These are phyloP conservation scores for Polymixis lichenea DNA, from an alignment of 2,888 invertebrate species.

Conservation along the genomic window DNA sequence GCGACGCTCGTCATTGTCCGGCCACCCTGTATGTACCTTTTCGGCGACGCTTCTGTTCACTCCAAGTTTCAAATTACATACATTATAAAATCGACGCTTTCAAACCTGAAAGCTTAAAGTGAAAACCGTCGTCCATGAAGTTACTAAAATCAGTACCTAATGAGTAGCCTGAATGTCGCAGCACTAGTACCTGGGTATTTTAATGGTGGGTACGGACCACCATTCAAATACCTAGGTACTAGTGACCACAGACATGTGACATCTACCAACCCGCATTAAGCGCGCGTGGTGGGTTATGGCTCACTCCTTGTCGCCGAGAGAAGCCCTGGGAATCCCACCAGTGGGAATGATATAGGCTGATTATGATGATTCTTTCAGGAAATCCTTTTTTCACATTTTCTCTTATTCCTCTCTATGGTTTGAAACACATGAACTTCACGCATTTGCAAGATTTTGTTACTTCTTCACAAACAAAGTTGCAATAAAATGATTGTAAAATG, in stretches of 20 bases:
- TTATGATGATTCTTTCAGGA: neutral
- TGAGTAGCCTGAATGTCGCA: too few relatives aligned
- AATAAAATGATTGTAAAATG: conserved; percentile 24
- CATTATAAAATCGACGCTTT: neutral
- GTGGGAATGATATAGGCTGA: too few relatives aligned
- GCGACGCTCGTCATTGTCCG: too few relatives aligned
- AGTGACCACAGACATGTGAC: too few relatives aligned
- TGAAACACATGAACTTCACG: neutral
- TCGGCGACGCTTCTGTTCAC: neutral
- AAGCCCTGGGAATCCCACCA: too few relatives aligned
- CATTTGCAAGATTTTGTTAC: conserved; percentile 9
- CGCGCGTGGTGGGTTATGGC: too few relatives aligned
- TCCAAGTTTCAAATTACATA: neutral
- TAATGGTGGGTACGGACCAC: too few relatives aligned
- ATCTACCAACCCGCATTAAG: too few relatives aligned
- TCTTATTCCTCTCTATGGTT: too few relatives aligned
- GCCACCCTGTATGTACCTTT: neutral
- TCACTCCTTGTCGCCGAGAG: too few relatives aligned
- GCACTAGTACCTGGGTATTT: too few relatives aligned
- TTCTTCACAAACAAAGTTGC: neutral
- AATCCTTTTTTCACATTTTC: neutral
- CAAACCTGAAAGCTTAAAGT: neutral
- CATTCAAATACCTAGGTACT: too few relatives aligned
- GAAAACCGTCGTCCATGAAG: neutral
- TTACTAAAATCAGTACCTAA: neutral